Evolutionary conservation across 2,888 invertebrate genomes (phyloP).

Genomic region (Erebia palarica): DNA sequence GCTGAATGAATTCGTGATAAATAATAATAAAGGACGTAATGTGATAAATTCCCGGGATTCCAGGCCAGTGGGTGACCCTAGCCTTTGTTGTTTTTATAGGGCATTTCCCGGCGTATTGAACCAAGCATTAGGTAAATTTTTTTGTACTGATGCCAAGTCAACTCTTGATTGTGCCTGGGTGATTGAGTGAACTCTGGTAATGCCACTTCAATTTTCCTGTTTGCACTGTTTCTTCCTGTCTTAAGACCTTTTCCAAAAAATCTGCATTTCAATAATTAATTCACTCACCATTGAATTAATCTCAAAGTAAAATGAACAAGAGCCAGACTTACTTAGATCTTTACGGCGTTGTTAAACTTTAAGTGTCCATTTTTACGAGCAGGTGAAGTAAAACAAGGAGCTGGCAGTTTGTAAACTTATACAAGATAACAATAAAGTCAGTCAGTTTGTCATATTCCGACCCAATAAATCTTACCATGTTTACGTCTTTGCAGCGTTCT

Average conservation of each 20-base stretch:
- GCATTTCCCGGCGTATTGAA: slow-evolving; percentile 5
- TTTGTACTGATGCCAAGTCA: slow-evolving; percentile 15
- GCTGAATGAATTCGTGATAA: background rate
- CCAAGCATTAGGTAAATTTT: background rate
- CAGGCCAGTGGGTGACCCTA: slow-evolving; percentile 1
- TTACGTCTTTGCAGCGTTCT: background rate
- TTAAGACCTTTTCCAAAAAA: no score
- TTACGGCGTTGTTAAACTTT: slow-evolving; percentile 17
- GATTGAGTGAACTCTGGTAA: no score
- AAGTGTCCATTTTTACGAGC: slow-evolving; percentile 20
- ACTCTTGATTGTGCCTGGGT: no score
- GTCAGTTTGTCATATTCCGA: no score
- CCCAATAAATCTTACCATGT: background rate
- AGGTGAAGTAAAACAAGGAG: slow-evolving; percentile 14
- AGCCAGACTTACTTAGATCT: background rate
- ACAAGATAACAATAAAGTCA: slow-evolving; percentile 16
- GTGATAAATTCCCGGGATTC: background rate
- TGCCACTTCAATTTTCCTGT: no score
- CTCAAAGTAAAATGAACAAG: slow-evolving; percentile 7
- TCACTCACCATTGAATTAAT: slow-evolving; percentile 5
- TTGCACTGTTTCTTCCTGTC: no score
- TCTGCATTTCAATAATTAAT: background rate
- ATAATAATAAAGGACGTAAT: background rate
- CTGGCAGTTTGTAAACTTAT: slow-evolving; percentile 18
- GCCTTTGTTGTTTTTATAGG: background rate